A percentile compares a stretch with the other conserved stretches of the same genome.
Conservation (phyloP, 1,140 invertebrate genomes). For the Ganaspis sp. region DNA sequence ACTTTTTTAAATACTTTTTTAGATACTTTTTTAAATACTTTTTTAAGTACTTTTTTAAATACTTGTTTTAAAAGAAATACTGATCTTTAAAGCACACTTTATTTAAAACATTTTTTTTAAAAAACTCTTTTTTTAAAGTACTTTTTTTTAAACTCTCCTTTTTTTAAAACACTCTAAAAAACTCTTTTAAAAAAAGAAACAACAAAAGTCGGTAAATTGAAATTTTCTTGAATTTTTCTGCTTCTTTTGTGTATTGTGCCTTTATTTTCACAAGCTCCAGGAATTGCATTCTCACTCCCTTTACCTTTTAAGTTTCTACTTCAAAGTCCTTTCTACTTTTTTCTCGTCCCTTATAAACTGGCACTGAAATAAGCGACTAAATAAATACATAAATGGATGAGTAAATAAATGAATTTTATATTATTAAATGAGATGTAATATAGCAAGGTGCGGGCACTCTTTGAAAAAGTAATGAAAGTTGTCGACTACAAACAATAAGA, state of each 20-base stretch:
- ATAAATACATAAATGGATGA: slow-evolving; percentile 17
- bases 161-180: too few species aligned
- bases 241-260: neutral
- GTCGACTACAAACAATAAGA: slow-evolving; percentile 56
- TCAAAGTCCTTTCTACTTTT: neutral
- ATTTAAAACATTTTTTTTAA: too few species aligned
- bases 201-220: neutral
- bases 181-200: too few species aligned
- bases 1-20: too few species aligned
- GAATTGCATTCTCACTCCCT: slow-evolving; percentile 12
- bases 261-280: slow-evolving; percentile 13
- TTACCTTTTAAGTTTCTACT: neutral
- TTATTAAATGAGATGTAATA: slow-evolving; percentile 32
- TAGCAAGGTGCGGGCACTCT: neutral
- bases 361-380: neutral
- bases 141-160: too few species aligned
- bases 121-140: too few species aligned
- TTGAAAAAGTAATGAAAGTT: slow-evolving; percentile 51
- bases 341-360: neutral
- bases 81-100: too few species aligned
- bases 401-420: slow-evolving; percentile 16
- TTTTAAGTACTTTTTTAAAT: too few species aligned
- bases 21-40: too few species aligned
- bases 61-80: too few species aligned
- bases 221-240: neutral